phyloP scores from a whole-genome alignment of 53 echinoderm and acorn worm species.

The Echinometra lucunter region DNA sequence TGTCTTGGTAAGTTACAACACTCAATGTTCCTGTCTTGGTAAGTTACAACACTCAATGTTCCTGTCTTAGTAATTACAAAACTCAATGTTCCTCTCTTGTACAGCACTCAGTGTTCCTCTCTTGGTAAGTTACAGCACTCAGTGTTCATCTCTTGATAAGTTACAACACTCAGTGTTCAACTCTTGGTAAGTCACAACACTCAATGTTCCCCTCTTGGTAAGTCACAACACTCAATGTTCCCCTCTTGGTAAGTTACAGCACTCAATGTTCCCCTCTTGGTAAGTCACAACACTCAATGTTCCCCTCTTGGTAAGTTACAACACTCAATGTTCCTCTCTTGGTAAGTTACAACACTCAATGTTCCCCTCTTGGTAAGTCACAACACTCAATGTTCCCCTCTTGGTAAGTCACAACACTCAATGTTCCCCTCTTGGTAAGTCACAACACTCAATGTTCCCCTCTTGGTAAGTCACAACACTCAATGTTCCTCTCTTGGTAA shows the following conservation, averaged over 20 bases:
- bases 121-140: too few species aligned
- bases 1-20: constrained; percentile 69
- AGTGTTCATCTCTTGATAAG: too few species aligned
- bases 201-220: too few species aligned
- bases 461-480: too few species aligned
- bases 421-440: neutral
- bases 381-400: constrained; percentile 65
- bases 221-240: too few species aligned
- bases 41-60: neutral
- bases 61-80: constrained; percentile 41
- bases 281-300: too few species aligned
- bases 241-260: too few species aligned
- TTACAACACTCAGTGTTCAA: too few species aligned
- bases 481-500: neutral
- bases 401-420: constrained; percentile 60
- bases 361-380: constrained; percentile 68
- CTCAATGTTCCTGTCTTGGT: constrained; percentile 69
- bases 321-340: constrained; percentile 71
- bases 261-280: too few species aligned
- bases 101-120: neutral
- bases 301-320: constrained; percentile 31
- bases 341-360: constrained; percentile 60
- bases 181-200: too few species aligned
- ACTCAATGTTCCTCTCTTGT: neutral
- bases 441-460: constrained; percentile 20